phyloP scores from a whole-genome alignment of 2,888 invertebrate species.

The Tinea semifulvella region DNA sequence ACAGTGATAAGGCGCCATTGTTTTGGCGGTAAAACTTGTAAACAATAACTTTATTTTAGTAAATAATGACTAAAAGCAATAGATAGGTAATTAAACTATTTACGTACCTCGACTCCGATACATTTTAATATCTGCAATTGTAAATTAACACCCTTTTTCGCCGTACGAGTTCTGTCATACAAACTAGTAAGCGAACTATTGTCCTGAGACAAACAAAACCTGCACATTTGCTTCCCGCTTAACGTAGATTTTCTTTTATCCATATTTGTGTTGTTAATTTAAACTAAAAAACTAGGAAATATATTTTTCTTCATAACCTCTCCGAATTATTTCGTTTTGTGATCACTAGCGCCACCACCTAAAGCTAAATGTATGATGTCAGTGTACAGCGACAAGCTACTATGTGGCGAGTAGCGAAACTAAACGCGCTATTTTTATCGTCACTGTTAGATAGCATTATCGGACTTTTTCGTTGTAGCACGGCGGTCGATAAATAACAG shows the following conservation, averaged over 20 bases:
- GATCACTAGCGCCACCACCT: slow-evolving; percentile 14
- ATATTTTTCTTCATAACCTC: slow-evolving; percentile 15
- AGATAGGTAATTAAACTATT: slow-evolving; percentile 13
- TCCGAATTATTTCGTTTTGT: background rate
- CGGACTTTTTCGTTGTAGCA: no score
- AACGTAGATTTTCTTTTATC: slow-evolving; percentile 69
- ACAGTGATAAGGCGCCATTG: slow-evolving; percentile 4
- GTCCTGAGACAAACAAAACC: slow-evolving; percentile 76
- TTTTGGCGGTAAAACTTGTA: background rate
- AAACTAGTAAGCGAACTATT: slow-evolving; percentile 66
- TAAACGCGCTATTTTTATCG: no score
- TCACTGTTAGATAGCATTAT: no score
- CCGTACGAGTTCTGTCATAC: slow-evolving; percentile 65
- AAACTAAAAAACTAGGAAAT: slow-evolving; percentile 2
- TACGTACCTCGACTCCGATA: slow-evolving; percentile 76
- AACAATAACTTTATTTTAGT: background rate
- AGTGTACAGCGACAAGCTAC: slow-evolving; percentile 8
- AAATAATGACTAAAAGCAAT: background rate
- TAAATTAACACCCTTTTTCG: slow-evolving; percentile 71
- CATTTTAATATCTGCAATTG: slow-evolving; percentile 81
- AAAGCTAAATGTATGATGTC: background rate
- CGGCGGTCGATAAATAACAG: no score
- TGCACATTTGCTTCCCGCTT: slow-evolving; percentile 72
- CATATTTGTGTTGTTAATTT: slow-evolving; percentile 39
- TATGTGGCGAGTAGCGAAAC: slow-evolving; percentile 7